Conservation (phyloP, 2,113 vertebrate species). For the Acanthochromis polyacanthus region DNA sequence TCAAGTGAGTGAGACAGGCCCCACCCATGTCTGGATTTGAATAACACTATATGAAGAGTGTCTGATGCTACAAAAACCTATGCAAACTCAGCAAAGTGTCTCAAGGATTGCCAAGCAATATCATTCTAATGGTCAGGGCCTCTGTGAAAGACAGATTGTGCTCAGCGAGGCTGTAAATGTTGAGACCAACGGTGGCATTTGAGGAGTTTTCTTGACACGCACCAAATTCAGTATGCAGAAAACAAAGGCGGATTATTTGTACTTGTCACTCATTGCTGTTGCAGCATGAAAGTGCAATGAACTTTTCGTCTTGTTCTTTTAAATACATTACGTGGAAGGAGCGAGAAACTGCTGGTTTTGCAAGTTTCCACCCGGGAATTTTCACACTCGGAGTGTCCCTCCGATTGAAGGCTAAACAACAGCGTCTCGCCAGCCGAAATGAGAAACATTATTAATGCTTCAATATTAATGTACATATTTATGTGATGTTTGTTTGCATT, state of each 20-base stretch:
- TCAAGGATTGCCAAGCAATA: conserved; percentile 41
- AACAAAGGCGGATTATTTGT: conserved; percentile 44
- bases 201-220: background rate
- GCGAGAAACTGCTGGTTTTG: conserved; percentile 47
- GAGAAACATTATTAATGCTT: background rate
- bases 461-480: background rate
- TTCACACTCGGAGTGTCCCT: background rate
- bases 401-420: background rate
- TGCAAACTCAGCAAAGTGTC: conserved; percentile 49
- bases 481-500: too few species aligned
- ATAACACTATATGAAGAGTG: conserved; percentile 3
- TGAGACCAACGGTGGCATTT: conserved; percentile 6
- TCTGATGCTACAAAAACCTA: conserved; percentile 22
- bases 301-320: conserved; percentile 1
- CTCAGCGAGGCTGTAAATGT: conserved; percentile 21
- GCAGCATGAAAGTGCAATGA: conserved; percentile 6
- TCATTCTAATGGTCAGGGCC: conserved; percentile 21
- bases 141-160: conserved; percentile 16
- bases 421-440: background rate
- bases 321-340: conserved; percentile 31
- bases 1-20: background rate
- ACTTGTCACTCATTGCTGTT: conserved; percentile 35
- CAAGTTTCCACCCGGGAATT: conserved; percentile 17
- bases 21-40: conserved; percentile 3
- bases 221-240: conserved; percentile 35